Base-by-base conservation (phyloP, 2,888 invertebrate genomes). In the Xestia ashworthii region DNA sequence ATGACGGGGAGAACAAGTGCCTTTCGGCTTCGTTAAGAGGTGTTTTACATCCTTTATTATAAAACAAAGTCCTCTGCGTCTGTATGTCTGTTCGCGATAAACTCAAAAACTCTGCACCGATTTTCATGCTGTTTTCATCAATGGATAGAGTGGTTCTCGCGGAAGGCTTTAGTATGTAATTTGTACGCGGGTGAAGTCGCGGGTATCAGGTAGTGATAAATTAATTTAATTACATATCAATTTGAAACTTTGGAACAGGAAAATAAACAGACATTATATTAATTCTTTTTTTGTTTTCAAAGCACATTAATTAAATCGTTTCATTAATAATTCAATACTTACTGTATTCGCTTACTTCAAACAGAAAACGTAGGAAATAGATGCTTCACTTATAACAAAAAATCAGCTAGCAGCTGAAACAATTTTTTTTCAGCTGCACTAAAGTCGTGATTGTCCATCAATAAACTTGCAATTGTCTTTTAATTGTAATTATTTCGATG, bases 211-310 rank as follows among this genome's bases (percentile, higher is more conserved):
- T 32, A 32, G 32, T 60, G 32, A 9, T 38, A 62, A 32, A 38
- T 19, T 19, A 62, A 32, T 62, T 38, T 4, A 9, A 62, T 32
- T 32, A 32, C 32, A 19, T 5, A 5, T 70, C 14, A n/a, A 11
- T 46, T 75, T 25, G 66, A 32, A 48, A 48, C 16, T 62, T 80
- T 70, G 14, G 22, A 81, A 48, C 55, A 71, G 69, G 60, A 70
- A 67, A 74, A 71, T 19, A 5, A 46, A 78, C 25, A 55, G n/a
- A 64, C 25, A 48, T 69, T 44, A 44, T 1, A 9, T 32, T 55
- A 53, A 11, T 38, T 32, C 16, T 55, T 53, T 65, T 46, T 72
- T 44, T 25, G 22, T 64, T 68, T 53, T 60, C 14, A n/a, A 66
- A 48, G 11, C 1, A 22, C 12, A 4, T 1, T 32, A 77, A 68